Evolutionary conservation across 2,113 vertebrate species (phyloP).

Genomic region (Dolichallabes microphthalmus): DNA sequence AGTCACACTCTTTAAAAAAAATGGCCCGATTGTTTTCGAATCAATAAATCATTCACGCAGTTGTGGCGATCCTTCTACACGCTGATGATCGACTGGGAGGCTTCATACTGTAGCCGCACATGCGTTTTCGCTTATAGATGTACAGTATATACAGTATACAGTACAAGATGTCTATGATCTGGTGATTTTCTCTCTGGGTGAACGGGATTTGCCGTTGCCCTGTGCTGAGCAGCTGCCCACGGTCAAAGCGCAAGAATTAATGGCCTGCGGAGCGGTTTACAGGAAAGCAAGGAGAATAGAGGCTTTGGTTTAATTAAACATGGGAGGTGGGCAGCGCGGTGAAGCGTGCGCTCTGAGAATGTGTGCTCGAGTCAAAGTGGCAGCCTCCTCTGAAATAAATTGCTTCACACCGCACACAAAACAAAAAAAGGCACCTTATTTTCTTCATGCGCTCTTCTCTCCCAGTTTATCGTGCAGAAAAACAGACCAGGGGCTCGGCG

Average conservation of each 20-base stretch:
- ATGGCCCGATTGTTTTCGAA: background rate
- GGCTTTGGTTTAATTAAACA: constrained; percentile 52
- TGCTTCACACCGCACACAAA: constrained; percentile 10
- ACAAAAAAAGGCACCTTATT: background rate
- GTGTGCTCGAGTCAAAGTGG: constrained; percentile 21
- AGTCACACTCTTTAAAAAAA: background rate
- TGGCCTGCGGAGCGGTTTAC: constrained; percentile 47
- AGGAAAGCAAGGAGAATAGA: constrained; percentile 35
- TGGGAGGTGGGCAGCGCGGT: constrained; percentile 21
- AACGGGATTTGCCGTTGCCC: constrained; percentile 18
- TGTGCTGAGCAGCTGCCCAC: constrained; percentile 37
- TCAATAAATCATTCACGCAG: background rate
- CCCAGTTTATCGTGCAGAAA: background rate
- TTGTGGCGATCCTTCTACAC: too few species aligned
- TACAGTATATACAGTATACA: background rate
- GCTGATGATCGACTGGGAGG: constrained; percentile 4
- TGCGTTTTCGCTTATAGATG: background rate
- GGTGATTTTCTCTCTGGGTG: constrained; percentile 12
- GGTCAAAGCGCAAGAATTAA: constrained; percentile 38
- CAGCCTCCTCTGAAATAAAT: constrained; percentile 20
- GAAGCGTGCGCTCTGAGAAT: constrained; percentile 13
- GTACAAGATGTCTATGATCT: background rate
- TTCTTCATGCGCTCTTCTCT: background rate
- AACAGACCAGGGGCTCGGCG: too few species aligned
- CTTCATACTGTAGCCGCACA: background rate